Evolutionary conservation across 1,140 invertebrate species (phyloP).

Genomic region (Drosophila malerkotliana): DNA sequence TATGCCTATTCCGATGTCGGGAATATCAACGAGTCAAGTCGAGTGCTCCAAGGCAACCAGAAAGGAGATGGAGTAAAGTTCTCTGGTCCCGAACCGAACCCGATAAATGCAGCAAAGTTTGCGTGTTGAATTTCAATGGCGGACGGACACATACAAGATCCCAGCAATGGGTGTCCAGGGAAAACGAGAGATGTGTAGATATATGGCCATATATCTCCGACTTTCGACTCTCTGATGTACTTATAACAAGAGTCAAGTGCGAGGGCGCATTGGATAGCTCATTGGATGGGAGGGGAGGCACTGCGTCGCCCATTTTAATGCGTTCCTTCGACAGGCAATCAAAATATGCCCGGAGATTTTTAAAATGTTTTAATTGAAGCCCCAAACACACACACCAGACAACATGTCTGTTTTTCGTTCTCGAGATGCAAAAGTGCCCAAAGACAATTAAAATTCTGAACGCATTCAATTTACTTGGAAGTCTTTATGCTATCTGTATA

Average conservation of each 20-base stretch:
- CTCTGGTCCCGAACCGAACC: slow-evolving; percentile 17
- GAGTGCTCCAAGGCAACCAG: slow-evolving; percentile 15
- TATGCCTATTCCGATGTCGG: slow-evolving; percentile 52
- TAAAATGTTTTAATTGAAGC: slow-evolving; percentile 77
- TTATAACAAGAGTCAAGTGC: slow-evolving; percentile 80
- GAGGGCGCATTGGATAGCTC: slow-evolving; percentile 2
- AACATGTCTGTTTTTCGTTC: slow-evolving; percentile 76
- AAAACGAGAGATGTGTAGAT: slow-evolving; percentile 8
- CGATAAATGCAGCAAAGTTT: slow-evolving; percentile 79
- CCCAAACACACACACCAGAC: slow-evolving; percentile 57
- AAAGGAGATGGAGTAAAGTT: slow-evolving; percentile 19
- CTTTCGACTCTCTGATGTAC: slow-evolving; percentile 59
- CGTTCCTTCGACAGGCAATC: slow-evolving; percentile 77
- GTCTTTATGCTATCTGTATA: slow-evolving; percentile 34
- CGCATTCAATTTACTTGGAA: slow-evolving; percentile 72
- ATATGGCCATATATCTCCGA: slow-evolving; percentile 23
- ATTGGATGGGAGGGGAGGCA: slow-evolving; percentile 15
- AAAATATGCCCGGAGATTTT: slow-evolving; percentile 78
- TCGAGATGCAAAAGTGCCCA: slow-evolving; percentile 74
- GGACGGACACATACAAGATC: slow-evolving; percentile 27
- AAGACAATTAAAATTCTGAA: slow-evolving; percentile 75
- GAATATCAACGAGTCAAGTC: slow-evolving; percentile 46
- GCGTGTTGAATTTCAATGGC: slow-evolving; percentile 81
- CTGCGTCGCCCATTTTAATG: slow-evolving; percentile 79
- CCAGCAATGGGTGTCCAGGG: slow-evolving; percentile 62